A percentile compares a stretch with the other conserved stretches of the same genome.
These are phyloP conservation scores for Eospalax fontanierii DNA, from an alignment of 2,797 vertebrate genomes.

Conservation along the genomic window DNA sequence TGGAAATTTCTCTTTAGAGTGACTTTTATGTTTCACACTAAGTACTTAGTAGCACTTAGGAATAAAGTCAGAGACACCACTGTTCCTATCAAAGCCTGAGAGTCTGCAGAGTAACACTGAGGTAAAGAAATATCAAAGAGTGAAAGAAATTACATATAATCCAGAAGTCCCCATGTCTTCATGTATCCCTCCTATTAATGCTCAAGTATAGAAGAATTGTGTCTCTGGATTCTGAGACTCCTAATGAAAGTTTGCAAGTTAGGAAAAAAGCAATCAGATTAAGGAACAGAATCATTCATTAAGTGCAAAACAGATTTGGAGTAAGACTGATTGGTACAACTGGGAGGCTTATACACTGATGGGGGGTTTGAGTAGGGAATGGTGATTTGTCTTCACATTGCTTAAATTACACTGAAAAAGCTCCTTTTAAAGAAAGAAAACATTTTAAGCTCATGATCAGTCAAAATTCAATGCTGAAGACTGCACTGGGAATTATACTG, in stretches of 20 bases:
- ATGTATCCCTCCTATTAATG: not conserved
- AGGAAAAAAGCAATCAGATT: not conserved
- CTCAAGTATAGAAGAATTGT: not conserved
- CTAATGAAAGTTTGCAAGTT: not conserved
- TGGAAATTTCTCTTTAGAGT: not conserved
- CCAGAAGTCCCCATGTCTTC: not conserved
- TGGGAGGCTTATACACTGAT: not conserved
- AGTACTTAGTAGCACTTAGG: not conserved
- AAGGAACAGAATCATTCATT: not conserved
- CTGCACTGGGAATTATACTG: not conserved
- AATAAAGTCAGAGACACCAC: not conserved
- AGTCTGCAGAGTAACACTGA: not conserved
- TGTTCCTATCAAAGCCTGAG: not conserved
- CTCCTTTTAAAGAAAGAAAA: constrained; percentile 6
- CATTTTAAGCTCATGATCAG: not conserved
- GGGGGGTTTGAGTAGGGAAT: not conserved
- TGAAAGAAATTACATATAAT: not conserved
- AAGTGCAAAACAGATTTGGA: not conserved
- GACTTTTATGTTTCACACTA: not conserved
- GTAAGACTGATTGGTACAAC: not conserved
- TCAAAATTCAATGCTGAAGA: not conserved
- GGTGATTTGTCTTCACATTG: not conserved
- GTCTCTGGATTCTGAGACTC: not conserved
- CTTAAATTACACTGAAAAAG: not conserved
- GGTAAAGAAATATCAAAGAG: not conserved